phyloP scores from a whole-genome alignment of 2,888 invertebrate species.

The Pasiphila rectangulata region DNA sequence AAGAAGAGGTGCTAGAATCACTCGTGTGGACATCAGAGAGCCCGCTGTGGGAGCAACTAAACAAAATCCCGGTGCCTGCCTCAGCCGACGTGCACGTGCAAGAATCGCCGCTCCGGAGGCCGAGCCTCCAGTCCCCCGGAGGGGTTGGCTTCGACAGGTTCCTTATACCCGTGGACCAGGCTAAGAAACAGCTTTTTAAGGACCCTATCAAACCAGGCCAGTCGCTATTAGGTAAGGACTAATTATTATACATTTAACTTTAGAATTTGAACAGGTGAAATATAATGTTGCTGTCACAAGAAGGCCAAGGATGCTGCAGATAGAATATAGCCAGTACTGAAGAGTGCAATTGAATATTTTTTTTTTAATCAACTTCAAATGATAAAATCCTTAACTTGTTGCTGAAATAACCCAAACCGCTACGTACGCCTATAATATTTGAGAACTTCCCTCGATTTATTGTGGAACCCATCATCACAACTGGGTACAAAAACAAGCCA shows the following conservation, averaged over 20 bases:
- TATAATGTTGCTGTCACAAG: no score
- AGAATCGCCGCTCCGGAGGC: constrained; percentile 57
- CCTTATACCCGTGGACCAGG: constrained; percentile 82
- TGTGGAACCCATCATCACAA: no score
- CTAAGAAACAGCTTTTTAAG: constrained; percentile 77
- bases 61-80: constrained; percentile 55
- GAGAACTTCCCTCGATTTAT: no score
- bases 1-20: constrained; percentile 95
- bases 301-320: no score
- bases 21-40: constrained; percentile 94
- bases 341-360: no score
- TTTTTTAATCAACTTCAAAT: no score
- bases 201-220: constrained; percentile 81
- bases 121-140: constrained; percentile 74
- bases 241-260: not conserved
- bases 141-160: constrained; percentile 83
- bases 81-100: constrained; percentile 63
- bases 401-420: no score
- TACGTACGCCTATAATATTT: no score
- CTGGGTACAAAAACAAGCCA: no score
- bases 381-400: no score
- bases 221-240: constrained; percentile 70
- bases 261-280: no score
- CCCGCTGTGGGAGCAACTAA: constrained; percentile 91
- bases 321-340: no score